A percentile compares a stretch with the other conserved stretches of the same genome.
Conservation (phyloP, 2,113 vertebrate species). For the Catagonus wagneri region DNA sequence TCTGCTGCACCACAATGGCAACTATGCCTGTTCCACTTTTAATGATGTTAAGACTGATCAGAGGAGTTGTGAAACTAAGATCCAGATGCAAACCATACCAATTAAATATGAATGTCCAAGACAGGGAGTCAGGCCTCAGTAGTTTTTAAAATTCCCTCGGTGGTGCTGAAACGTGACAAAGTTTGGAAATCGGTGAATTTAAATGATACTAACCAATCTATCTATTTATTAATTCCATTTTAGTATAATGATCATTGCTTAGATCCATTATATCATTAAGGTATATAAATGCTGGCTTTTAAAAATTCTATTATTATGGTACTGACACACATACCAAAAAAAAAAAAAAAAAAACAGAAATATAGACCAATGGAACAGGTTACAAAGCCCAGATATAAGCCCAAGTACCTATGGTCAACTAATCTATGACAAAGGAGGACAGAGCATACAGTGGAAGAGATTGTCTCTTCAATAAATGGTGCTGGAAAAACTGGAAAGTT, state of each 20-base stretch:
- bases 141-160: background rate
- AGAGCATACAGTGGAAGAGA: too few relatives aligned
- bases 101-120: background rate
- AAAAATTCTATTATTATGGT: background rate
- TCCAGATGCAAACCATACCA: background rate
- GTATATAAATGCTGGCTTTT: background rate
- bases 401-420: too few relatives aligned
- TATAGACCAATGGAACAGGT: too few relatives aligned
- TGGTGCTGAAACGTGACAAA: background rate
- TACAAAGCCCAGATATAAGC: too few relatives aligned
- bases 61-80: background rate
- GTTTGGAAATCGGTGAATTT: background rate
- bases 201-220: background rate
- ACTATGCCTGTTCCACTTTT: background rate
- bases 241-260: background rate
- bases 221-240: background rate
- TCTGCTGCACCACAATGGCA: too few relatives aligned
- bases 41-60: background rate
- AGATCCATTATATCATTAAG: background rate
- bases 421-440: too few relatives aligned
- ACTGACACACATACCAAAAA: too few relatives aligned
- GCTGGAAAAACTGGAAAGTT: too few relatives aligned
- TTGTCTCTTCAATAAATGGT: too few relatives aligned
- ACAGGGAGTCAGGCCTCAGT: too few relatives aligned
- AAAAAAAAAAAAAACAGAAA: too few relatives aligned